These are phyloP conservation scores for Gortyna flavago DNA, from an alignment of 2,888 invertebrate species.

Conservation along the genomic window DNA sequence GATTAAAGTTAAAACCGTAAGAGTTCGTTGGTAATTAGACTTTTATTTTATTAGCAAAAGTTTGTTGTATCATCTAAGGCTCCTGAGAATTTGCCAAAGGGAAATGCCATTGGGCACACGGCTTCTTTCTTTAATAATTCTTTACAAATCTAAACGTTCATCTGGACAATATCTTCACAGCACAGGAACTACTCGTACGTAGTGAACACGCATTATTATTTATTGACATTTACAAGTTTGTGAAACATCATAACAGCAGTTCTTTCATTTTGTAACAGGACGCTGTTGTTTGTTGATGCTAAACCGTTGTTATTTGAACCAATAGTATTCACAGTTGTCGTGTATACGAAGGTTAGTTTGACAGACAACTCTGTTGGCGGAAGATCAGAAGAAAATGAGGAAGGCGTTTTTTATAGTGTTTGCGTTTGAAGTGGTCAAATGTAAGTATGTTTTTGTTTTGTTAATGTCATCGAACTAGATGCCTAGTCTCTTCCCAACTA, in stretches of 20 bases:
- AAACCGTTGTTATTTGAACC: background rate
- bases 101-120: background rate
- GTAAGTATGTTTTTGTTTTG: constrained; percentile 38
- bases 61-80: background rate
- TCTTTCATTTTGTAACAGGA: constrained; percentile 51
- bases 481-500: too few relatives aligned
- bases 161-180: constrained; percentile 2
- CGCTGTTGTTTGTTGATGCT: constrained; percentile 44
- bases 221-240: constrained; percentile 55
- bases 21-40: background rate
- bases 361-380: background rate
- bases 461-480: background rate
- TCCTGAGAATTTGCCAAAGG: background rate
- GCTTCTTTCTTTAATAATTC: background rate
- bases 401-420: constrained; percentile 12
- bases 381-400: constrained; percentile 41
- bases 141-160: background rate
- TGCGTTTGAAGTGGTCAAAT: constrained; percentile 40
- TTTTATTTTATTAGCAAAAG: background rate
- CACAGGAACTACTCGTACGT: background rate
- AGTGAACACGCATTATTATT: constrained; percentile 30
- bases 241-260: constrained; percentile 37
- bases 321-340: constrained; percentile 10
- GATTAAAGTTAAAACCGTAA: background rate
- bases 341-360: constrained; percentile 20